Evolutionary conservation across 2,888 invertebrate genomes (phyloP), one percentile per base, ranked within the genome.

Genomic region (Leptodirus hochenwartii): DNA sequence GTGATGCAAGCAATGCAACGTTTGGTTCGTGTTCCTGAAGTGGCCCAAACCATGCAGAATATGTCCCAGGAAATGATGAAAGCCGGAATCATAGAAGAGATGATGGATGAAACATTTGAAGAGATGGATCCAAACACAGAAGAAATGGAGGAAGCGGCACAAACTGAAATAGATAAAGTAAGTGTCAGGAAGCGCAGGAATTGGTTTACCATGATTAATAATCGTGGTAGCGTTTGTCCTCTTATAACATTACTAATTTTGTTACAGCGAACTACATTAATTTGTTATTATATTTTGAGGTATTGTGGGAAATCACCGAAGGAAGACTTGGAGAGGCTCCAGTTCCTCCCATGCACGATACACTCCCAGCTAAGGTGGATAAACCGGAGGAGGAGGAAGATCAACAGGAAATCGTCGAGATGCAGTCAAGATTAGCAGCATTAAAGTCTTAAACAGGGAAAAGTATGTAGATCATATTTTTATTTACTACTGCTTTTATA

Each of bases 41-140:
- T 98, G 3, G 84, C 91, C 1, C 77, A 76, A 22, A 91, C 90
- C 0, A 98, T 98, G 96, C 77, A 88, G 46, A 95, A 95, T 41
- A 64, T 98, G 62, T 93, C 95, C 2, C 90, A 85, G 49, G 98
- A 98, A 64, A 98, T 98, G 96, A 96, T 91, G 87, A 82, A 76
- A 54, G 91, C 93, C 1, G 96, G 96, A 11, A 95, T 98, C 35
- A 88, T 98, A 30, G 96, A 98, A 53, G 98, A 98, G 59, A 93
- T 98, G 95, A 61, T 98, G 23, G 95, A 96, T 40, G 98, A 98
- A 50, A 90, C 93, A 16, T 79, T 98, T 75, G 90, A 93, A 36
- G 65, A 70, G 4, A 70, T 93, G 38, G 90, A 91, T 44, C 90
- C 91, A 51, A 88, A 88, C 51, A 75, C 82, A 4, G 91, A 93